Base-by-base conservation (phyloP, 2,888 invertebrate genomes). In the Yponomeuta sedellus region DNA sequence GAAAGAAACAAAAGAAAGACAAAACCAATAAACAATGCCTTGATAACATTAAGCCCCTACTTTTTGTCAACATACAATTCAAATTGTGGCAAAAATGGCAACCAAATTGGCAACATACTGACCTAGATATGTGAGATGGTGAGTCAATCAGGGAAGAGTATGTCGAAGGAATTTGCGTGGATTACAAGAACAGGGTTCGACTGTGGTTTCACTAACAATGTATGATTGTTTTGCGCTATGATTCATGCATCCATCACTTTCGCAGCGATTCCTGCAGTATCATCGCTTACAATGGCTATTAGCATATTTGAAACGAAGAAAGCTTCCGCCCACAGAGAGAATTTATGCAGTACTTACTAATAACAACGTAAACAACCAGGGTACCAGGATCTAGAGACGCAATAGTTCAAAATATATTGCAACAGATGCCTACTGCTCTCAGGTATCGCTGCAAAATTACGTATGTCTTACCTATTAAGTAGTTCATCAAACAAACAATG, bases 191-290 rank as follows among this genome's bases (percentile, higher is more conserved):
- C 25, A 25, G 16, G 34, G 61, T 20, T 52, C 64, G 63, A 66
- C 67, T 68, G 65, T 61, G 61, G 70, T 71, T 77, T 71, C 74
- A 70, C 70, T 52, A 72, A 75, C 71, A 75, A 74, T 73, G 66
- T 70, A 67, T 69, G 67, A 70, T 71, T 71, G 69, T 70, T 67
- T 52, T 44, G 67, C 64, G 65, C 66, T 64, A 64, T 78, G 80
- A 81, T 68, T 80, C 77, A 71, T 67, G 67, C 70, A 52, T 52
- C 74, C 78, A 80, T 81, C 78, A 77, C 79, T 82, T 81, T 80
- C 77, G 73, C 76, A 81, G 79, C 77, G 73, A 76, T 74, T 72
- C 69, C 73, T 72, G 70, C 74, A 75, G 66, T 73, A 76, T 82
- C 82, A 82, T 79, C 71, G 70, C 70, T 68, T 69, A 74, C 77